Conservation (phyloP, 2,888 invertebrate genomes). For the Drosophila sordidula region DNA sequence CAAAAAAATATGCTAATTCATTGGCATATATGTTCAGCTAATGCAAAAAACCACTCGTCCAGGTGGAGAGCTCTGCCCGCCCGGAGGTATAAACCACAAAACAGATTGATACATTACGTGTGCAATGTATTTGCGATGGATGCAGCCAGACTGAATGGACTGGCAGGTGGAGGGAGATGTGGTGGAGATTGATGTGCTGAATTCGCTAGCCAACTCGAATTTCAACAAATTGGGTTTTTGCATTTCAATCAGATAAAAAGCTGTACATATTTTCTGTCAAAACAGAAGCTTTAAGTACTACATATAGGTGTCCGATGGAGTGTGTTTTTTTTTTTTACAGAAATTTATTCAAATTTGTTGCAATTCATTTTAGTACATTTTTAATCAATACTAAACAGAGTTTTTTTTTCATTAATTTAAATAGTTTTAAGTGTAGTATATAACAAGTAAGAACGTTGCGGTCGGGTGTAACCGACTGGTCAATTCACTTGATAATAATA, state of each 20-base stretch:
- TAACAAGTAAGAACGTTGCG: no score
- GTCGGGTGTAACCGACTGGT: no score
- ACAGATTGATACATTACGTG: conserved; percentile 78
- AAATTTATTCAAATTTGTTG: conserved; percentile 37
- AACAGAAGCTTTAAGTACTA: not conserved
- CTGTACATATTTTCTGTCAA: conserved; percentile 49
- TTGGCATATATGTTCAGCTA: conserved; percentile 36
- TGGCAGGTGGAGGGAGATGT: conserved; percentile 3
- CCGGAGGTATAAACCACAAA: conserved; percentile 62
- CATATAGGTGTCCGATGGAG: conserved; percentile 1
- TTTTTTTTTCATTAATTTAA: no score
- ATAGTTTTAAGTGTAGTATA: no score
- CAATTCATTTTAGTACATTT: conserved; percentile 15
- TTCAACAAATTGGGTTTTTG: conserved; percentile 73
- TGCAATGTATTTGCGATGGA: conserved; percentile 57
- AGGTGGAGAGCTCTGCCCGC: conserved; percentile 10
- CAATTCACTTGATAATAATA: no score
- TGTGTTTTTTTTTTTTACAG: conserved; percentile 13
- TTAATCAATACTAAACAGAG: no score
- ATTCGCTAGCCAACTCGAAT: conserved; percentile 60
- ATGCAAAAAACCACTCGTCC: conserved; percentile 33
- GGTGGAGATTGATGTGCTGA: conserved; percentile 73
- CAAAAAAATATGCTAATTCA: conserved; percentile 60
- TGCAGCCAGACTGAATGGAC: conserved; percentile 23
- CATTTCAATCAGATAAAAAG: conserved; percentile 78